Base-by-base conservation (phyloP, 2,888 invertebrate species). In the Cacoxenus indagator region DNA sequence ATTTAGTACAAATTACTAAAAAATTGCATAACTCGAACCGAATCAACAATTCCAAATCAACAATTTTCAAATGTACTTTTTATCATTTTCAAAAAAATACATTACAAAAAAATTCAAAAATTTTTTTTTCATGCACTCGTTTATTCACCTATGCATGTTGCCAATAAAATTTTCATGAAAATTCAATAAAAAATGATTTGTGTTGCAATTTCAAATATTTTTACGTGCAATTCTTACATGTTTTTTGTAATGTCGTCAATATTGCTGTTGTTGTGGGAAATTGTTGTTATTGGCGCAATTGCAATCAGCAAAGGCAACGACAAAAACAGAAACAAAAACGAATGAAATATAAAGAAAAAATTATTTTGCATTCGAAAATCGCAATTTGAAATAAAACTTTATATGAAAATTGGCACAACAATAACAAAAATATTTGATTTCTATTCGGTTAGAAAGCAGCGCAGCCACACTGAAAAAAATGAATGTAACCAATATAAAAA, bases 131-230 rank as follows among this genome's bases (percentile, higher is more conserved):
- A 8, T 31, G 8, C 5, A 37, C 14, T 37, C 46, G 64, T 64
- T 48, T 48, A 64, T 64, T 64, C 61, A 62, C 61, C 61, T 62
- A 45, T 64, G 64, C n/a, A 74, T 71, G 73, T 72, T 77, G 73
- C 78, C 82, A 80, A 80, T 82, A 77, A 82, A 81, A 77, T 76
- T 76, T 77, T 77, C 77, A 81, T 77, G 75, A 73, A 80, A 80
- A 81, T 81, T 83, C 79, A 78, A 81, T 83, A 83, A 81, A 81
- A 82, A 78, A 78, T 82, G 76, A 82, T 78, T 82, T 82, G 78
- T 81, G 81, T 65, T 67, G 70, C 70, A 71, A 67, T 73, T 75
- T 66, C 37, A 54, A 69, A 61, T 66, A 68, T 73, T 79, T 79
- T 72, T 72, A 48, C 67, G 71, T 61, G 29, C 11, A 22, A 22